Percentiles rank a stretch among this genome's conserved stretches.
Evolutionary conservation across 2,888 invertebrate genomes (phyloP).

Genomic region (Tetanocera ferruginea): DNA sequence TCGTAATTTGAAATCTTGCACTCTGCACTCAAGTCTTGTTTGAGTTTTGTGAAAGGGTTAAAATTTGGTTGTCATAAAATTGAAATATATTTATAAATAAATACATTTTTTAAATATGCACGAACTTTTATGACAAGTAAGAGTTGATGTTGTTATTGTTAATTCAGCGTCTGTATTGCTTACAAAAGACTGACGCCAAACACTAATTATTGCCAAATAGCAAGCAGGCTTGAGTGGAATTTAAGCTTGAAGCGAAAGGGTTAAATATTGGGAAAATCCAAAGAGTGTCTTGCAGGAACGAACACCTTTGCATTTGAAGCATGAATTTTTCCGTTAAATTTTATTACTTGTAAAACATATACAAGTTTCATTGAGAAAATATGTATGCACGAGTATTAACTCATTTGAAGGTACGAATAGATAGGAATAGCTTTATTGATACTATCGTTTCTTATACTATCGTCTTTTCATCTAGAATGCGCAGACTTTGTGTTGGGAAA

Average conservation of each 20-base stretch:
- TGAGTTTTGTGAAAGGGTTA: constrained; percentile 50
- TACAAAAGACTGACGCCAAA: constrained; percentile 56
- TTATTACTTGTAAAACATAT: not conserved
- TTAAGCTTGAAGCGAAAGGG: constrained; percentile 49
- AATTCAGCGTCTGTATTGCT: not conserved
- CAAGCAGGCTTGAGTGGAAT: constrained; percentile 32
- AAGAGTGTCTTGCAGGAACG: not conserved
- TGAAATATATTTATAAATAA: too few relatives aligned
- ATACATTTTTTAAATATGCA: not conserved
- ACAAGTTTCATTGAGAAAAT: constrained; percentile 16
- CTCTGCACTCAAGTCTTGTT: not conserved
- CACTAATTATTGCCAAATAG: constrained; percentile 56
- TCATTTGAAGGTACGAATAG: not conserved
- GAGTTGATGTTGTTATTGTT: constrained; percentile 29
- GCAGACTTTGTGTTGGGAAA: constrained; percentile 55
- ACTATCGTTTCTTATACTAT: too few relatives aligned
- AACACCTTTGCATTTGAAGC: not conserved
- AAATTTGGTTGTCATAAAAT: not conserved
- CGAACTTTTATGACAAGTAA: not conserved
- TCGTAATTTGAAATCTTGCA: too few relatives aligned
- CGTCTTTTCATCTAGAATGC: too few relatives aligned
- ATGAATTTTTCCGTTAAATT: not conserved
- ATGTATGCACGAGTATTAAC: not conserved
- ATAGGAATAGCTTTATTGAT: not conserved
- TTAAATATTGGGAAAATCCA: constrained; percentile 56